Evolutionary conservation across 2,113 vertebrate species (phyloP), one percentile per base, ranked within the genome.

Genomic region (Saguinus midas): DNA sequence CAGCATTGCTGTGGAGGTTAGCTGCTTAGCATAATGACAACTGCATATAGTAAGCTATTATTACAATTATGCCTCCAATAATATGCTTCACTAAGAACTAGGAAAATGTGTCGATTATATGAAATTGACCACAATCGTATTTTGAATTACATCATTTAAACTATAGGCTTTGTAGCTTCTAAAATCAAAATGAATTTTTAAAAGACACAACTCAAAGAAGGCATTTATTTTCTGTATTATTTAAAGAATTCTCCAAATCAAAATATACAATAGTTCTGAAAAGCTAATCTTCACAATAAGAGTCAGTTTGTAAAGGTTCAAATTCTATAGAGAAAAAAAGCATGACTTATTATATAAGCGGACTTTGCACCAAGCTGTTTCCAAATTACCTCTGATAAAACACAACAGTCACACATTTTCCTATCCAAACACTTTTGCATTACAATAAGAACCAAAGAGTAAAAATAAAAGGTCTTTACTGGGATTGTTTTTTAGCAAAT

Each of bases 311-410:
- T 12, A 81, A 57, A 81, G 40, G 1, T 80, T 85, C 18, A 96
- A 91, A 96, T 95, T 72, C 83, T 25, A 76, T 95, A 87, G 73
- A 58, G 18, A 68, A 89, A 91, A 91, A 43, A 90, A 40, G 48
- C 61, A 23, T 37, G 13, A 68, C 55, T 88, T 48, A 1, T 89
- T 83, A 32, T 76, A 50, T 70, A 82, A 91, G 66, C 55, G 90
- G 85, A 93, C 95, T 97, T 96, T 98, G 4, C 52, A 81, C 7
- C n/a, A 91, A 80, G 48, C 52, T 87, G 29, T 61, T 97, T 94
- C 68, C 27, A 43, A 43, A 29, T 73, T 96, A 96, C 17, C 75
- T 88, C 43, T 43, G 82, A 97, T 78, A 94, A 86, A 95, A 52
- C 86, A 66, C 57, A 98, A 97, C 73, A 1, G 16, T 66, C 70